Evolutionary conservation across 1,140 invertebrate species (phyloP).

Genomic region (Ips nitidus): DNA sequence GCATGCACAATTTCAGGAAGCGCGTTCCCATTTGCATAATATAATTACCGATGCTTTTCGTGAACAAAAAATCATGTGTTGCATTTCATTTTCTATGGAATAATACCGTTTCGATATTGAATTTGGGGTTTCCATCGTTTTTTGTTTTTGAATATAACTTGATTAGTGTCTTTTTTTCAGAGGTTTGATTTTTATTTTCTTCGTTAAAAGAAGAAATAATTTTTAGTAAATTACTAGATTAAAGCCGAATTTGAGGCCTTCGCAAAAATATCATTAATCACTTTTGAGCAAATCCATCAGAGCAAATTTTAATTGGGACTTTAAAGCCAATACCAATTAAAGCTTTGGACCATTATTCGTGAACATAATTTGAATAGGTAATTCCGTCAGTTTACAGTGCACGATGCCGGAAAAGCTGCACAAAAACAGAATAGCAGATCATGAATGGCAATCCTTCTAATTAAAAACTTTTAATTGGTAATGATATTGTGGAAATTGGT

Average conservation of each 20-base stretch:
- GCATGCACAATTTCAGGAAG: conserved; percentile 10
- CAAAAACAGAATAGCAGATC: conserved; percentile 12
- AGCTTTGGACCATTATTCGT: conserved; percentile 20
- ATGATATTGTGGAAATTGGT: conserved; percentile 11
- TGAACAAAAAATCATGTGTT: background rate
- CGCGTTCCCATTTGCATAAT: conserved; percentile 6
- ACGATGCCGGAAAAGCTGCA: conserved; percentile 9
- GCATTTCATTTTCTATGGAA: no score
- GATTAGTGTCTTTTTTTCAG: no score
- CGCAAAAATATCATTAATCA: conserved; percentile 11
- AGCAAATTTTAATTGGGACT: conserved; percentile 18
- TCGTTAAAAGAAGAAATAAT: no score
- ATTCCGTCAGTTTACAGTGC: conserved; percentile 13
- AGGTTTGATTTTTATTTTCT: no score
- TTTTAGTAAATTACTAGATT: no score
- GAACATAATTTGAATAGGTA: conserved; percentile 21
- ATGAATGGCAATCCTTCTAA: conserved; percentile 7
- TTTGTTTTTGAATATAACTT: no score
- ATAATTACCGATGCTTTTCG: background rate
- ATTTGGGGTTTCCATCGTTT: no score
- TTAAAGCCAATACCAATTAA: conserved; percentile 23
- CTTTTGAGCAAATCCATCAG: conserved; percentile 8
- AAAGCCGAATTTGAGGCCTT: background rate
- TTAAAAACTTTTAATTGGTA: conserved; percentile 20
- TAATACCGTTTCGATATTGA: background rate